Base-by-base conservation (phyloP, 2,797 vertebrate species). In the Sebastes diaconus region DNA sequence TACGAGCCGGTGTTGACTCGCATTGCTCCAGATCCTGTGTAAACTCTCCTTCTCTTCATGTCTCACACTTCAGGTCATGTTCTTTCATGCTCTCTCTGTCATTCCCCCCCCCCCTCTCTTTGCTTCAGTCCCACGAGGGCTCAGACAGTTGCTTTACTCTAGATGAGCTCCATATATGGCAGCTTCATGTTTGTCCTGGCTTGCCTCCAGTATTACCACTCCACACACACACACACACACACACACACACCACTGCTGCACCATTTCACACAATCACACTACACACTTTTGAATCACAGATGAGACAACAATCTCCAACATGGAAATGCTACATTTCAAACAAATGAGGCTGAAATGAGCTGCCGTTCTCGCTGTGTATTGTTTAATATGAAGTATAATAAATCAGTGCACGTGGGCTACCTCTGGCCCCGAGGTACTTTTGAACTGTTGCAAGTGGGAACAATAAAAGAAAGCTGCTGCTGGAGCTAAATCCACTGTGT, bases 141-240 rank as follows among this genome's bases (percentile, higher is more conserved):
- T 82, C 89, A 91, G 93, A 94, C 94, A 87, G 92, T 94, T 93
- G 92, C 87, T 92, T 93, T 92, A 90, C 92, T 94, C 90, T 87
- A 91, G 87, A 91, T 92, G 54, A 92, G 84, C 86, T 95, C 96
- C 95, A 93, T 96, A 95, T 95, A 95, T 94, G 95, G 95, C 91
- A 91, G 92, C 92, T 90, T 90, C 86, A 84, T 94, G 93, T 96
- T 96, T 95, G 93, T 93, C 87, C 93, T 96, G 95, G 95, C 94
- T 77, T 4, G 36, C 79, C 84, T 94, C 95, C 95, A 95, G 81
- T 71, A 82, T 90, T 92, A 84, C 80, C 90, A 90, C 84, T 77
- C 76, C 34, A 50, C 70, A 75, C 79, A 59, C 34, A 36, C 30
- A 30, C 29, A 29, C 34, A 34, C 83, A 85, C 80, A 85, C 75